Percentiles rank a stretch among this genome's conserved stretches.
Evolutionary conservation across 1,140 invertebrate genomes (phyloP).

Genomic region (Drosophila lini): DNA sequence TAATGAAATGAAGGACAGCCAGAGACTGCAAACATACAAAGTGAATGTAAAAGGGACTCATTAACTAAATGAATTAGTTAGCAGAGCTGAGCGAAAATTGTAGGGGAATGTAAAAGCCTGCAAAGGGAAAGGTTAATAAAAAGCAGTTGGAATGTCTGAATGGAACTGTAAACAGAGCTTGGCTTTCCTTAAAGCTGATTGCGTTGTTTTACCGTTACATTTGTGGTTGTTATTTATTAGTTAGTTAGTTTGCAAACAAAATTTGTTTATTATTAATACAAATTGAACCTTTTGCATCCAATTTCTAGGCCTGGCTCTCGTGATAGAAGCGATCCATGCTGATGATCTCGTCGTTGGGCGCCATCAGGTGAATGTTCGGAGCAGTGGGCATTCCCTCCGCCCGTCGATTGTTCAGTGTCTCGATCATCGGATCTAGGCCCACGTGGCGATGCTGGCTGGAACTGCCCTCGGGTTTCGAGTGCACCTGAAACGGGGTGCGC

Average conservation of each 20-base stretch:
- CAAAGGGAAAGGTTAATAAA: no score
- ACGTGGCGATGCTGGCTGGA: slow-evolving; percentile 4
- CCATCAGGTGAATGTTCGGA: slow-evolving; percentile 33
- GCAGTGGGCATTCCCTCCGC: background rate
- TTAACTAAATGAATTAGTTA: slow-evolving; percentile 13
- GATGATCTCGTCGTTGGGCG: slow-evolving; percentile 39
- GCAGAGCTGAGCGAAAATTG: background rate
- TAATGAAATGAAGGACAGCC: background rate
- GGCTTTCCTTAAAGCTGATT: no score
- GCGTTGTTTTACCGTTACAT: background rate
- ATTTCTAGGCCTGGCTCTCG: slow-evolving; percentile 54
- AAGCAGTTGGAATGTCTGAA: background rate
- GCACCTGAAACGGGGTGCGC: background rate
- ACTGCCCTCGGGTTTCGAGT: slow-evolving; percentile 8
- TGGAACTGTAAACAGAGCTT: background rate
- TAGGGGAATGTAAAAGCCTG: background rate
- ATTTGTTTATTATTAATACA: background rate
- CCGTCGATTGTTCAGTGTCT: background rate
- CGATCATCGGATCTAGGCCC: slow-evolving; percentile 5
- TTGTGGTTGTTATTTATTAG: background rate
- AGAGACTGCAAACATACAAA: slow-evolving; percentile 4
- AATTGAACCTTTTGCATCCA: background rate
- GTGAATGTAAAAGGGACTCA: slow-evolving; percentile 17
- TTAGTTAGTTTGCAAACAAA: background rate
- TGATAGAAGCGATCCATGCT: slow-evolving; percentile 47